Evolutionary conservation across 2,113 vertebrate genomes (phyloP).

Genomic region (Asarcornis scutulata): DNA sequence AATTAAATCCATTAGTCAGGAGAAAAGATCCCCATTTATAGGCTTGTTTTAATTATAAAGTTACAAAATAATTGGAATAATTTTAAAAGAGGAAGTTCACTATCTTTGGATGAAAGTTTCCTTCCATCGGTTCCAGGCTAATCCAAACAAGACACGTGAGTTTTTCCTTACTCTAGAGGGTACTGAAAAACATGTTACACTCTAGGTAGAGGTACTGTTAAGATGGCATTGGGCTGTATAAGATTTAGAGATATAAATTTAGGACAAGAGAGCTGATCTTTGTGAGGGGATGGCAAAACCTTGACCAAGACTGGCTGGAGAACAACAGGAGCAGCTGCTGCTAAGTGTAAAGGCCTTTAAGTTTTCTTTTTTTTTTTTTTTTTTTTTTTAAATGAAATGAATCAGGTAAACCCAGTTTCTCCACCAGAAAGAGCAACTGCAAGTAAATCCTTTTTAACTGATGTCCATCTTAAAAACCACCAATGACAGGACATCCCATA

Average conservation of each 20-base stretch:
- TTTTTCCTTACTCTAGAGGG: neutral
- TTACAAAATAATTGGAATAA: constrained; percentile 17
- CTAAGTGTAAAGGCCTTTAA: neutral
- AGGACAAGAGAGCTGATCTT: neutral
- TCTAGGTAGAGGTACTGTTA: neutral
- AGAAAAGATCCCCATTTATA: neutral
- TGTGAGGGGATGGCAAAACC: neutral
- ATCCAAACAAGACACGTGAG: neutral
- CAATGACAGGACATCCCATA: neutral
- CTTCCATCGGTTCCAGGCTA: neutral
- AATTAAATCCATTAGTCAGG: neutral
- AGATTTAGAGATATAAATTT: neutral
- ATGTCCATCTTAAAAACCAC: neutral
- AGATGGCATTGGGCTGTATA: neutral
- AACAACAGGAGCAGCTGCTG: neutral
- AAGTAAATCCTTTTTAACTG: neutral
- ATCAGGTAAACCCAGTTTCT: neutral
- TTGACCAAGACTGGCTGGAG: neutral
- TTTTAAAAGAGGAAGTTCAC: constrained; percentile 1
- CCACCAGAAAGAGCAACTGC: neutral
- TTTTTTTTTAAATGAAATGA: neutral
- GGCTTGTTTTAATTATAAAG: constrained; percentile 34
- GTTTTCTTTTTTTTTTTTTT: neutral
- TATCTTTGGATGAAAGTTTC: constrained; percentile 14
- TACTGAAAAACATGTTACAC: neutral